Conservation (phyloP, 2,113 vertebrate genomes). For the Camelus dromedarius region DNA sequence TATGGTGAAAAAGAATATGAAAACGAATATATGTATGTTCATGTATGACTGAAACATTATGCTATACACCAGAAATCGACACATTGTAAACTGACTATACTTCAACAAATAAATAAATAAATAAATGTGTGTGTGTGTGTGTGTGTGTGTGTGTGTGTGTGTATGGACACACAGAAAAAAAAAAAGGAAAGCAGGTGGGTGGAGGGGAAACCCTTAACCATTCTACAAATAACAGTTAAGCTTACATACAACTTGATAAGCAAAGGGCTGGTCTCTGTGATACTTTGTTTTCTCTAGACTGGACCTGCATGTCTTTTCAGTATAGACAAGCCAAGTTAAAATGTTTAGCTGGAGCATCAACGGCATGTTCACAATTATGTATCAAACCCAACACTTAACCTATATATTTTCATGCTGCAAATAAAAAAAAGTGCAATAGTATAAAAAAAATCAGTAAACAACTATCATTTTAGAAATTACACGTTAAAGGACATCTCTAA, state of each 20-base stretch:
- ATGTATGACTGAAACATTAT: too few relatives aligned
- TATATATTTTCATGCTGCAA: not conserved
- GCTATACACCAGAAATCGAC: too few relatives aligned
- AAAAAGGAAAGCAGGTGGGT: not conserved
- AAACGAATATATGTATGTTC: too few relatives aligned
- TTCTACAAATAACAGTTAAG: conserved; percentile 70
- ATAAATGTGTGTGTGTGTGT: too few relatives aligned
- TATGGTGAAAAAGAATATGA: too few relatives aligned
- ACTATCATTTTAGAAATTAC: not conserved
- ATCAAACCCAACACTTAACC: not conserved
- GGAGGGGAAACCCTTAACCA: not conserved
- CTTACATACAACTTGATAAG: conserved; percentile 59
- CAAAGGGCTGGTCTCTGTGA: conserved; percentile 17
- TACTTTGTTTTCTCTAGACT: not conserved
- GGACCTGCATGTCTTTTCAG: not conserved
- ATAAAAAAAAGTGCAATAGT: not conserved
- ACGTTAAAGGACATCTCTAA: not conserved
- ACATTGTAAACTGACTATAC: too few relatives aligned
- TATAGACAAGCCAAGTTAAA: not conserved
- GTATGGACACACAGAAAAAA: too few relatives aligned
- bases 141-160: too few relatives aligned
- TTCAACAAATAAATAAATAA: too few relatives aligned
- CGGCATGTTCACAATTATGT: not conserved
- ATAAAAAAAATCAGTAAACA: not conserved
- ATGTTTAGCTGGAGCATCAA: not conserved